A percentile compares a stretch with the other conserved stretches of the same genome.
phyloP scores from a whole-genome alignment of 2,888 invertebrate species.

The Andrena flavipes region DNA sequence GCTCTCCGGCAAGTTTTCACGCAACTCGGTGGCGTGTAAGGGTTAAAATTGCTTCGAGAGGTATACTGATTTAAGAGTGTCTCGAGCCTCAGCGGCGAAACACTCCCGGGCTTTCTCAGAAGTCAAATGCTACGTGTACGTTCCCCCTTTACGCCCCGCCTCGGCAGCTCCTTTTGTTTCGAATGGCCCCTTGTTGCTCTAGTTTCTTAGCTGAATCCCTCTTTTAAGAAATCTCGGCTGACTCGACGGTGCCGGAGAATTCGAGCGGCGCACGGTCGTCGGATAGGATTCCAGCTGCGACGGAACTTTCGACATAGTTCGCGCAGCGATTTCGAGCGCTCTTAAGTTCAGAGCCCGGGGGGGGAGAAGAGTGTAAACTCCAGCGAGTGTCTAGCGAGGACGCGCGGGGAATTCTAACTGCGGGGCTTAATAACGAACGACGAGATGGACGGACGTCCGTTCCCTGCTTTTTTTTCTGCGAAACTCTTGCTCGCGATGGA shows the following conservation, averaged over 20 bases:
- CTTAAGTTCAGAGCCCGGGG: background rate
- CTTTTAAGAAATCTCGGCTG: too few relatives aligned
- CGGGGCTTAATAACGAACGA: constrained; percentile 26
- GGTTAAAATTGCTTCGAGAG: constrained; percentile 1
- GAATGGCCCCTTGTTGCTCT: too few relatives aligned
- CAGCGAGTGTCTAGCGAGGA: constrained; percentile 10
- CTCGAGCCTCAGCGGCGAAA: background rate
- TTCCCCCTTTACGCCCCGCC: too few relatives aligned
- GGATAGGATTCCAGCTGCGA: too few relatives aligned
- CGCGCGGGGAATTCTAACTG: constrained; percentile 35
- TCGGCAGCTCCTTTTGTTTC: too few relatives aligned
- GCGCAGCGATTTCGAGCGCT: background rate
- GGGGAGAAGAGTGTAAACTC: background rate
- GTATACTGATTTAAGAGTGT: background rate
- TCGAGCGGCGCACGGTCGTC: too few relatives aligned
- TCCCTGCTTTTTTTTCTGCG: constrained; percentile 48
- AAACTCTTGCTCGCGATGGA: constrained; percentile 10
- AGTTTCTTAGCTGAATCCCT: too few relatives aligned
- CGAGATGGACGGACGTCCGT: constrained; percentile 54
- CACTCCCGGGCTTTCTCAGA: too few relatives aligned
- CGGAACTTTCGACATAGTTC: too few relatives aligned
- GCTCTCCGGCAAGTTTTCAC: background rate
- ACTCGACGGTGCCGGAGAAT: too few relatives aligned
- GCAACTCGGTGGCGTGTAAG: background rate
- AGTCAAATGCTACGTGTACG: too few relatives aligned